Evolutionary conservation across 2,797 vertebrate species (phyloP).

Genomic region (Centropyge bicolor): DNA sequence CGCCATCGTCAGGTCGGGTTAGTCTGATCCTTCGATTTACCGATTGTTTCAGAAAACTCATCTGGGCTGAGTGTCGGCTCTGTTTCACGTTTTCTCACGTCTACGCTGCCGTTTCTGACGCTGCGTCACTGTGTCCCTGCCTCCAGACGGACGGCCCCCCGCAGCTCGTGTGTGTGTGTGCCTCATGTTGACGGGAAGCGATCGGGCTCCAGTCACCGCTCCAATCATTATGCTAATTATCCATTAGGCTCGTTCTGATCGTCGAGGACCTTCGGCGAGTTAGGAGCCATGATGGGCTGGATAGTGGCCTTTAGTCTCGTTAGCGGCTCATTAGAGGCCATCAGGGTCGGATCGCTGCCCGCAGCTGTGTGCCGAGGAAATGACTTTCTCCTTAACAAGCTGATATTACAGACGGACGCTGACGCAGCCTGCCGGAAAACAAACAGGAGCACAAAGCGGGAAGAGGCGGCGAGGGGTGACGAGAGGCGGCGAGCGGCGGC

Average conservation of each 20-base stretch:
- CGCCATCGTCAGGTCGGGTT: background rate
- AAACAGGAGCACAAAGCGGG: background rate
- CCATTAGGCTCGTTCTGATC: conserved; percentile 45
- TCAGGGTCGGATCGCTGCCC: conserved; percentile 43
- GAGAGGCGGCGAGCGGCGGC: no score
- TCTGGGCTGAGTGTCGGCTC: background rate
- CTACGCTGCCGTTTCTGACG: background rate
- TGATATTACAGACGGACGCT: conserved; percentile 1
- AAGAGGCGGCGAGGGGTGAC: background rate
- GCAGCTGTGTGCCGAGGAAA: conserved; percentile 50
- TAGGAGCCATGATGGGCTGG: conserved; percentile 30
- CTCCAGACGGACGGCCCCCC: background rate
- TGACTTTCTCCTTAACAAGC: conserved; percentile 46
- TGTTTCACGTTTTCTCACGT: background rate
- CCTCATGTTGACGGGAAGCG: conserved; percentile 34
- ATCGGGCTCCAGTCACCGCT: conserved; percentile 40
- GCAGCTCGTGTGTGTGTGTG: conserved; percentile 6
- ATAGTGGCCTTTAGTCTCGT: conserved; percentile 63
- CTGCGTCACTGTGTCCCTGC: background rate
- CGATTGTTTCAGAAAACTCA: background rate
- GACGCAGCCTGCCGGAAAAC: conserved; percentile 15
- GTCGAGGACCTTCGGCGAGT: conserved; percentile 46
- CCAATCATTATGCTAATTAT: conserved; percentile 53
- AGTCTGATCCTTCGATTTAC: background rate
- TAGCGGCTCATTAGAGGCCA: conserved; percentile 59